Evolutionary conservation across 2,797 vertebrate genomes (phyloP).

Genomic region (Melanotaenia nigrans): DNA sequence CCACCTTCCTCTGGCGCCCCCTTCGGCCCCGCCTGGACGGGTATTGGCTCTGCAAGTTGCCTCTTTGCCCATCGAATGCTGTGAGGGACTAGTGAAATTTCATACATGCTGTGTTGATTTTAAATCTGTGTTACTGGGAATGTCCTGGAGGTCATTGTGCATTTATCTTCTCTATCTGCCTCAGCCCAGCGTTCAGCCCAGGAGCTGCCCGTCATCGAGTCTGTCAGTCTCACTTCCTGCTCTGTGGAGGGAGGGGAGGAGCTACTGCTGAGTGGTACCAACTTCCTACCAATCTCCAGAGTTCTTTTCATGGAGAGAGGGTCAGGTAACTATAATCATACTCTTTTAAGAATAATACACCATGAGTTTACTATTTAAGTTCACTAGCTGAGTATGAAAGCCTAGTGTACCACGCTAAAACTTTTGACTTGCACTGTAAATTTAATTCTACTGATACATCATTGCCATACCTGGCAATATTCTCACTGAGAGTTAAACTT

Average conservation of each 20-base stretch:
- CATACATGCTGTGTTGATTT: not conserved
- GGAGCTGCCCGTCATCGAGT: slow-evolving; percentile 92
- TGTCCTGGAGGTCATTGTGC: not conserved
- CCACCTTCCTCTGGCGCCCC: slow-evolving; percentile 86
- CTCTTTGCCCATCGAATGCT: slow-evolving; percentile 93
- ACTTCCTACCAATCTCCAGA: slow-evolving; percentile 91
- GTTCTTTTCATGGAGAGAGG: slow-evolving; percentile 93
- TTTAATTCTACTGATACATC: not conserved
- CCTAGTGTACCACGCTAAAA: not conserved
- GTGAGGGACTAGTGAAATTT: slow-evolving; percentile 78
- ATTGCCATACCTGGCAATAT: not conserved
- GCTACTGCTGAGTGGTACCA: slow-evolving; percentile 87
- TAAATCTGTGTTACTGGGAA: not conserved
- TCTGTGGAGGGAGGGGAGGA: slow-evolving; percentile 90
- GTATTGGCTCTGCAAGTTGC: slow-evolving; percentile 90
- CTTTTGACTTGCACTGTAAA: not conserved
- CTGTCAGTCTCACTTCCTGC: slow-evolving; percentile 87
- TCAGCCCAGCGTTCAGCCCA: slow-evolving; percentile 94
- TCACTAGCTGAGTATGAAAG: too few relatives aligned
- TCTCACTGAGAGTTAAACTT: not conserved
- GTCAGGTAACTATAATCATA: slow-evolving; percentile 78
- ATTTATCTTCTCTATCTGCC: not conserved
- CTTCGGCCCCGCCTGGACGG: slow-evolving; percentile 79
- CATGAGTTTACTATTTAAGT: not conserved
- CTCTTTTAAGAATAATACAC: not conserved